Base-by-base conservation (phyloP, 2,113 vertebrate genomes). In the Cathartes aura region DNA sequence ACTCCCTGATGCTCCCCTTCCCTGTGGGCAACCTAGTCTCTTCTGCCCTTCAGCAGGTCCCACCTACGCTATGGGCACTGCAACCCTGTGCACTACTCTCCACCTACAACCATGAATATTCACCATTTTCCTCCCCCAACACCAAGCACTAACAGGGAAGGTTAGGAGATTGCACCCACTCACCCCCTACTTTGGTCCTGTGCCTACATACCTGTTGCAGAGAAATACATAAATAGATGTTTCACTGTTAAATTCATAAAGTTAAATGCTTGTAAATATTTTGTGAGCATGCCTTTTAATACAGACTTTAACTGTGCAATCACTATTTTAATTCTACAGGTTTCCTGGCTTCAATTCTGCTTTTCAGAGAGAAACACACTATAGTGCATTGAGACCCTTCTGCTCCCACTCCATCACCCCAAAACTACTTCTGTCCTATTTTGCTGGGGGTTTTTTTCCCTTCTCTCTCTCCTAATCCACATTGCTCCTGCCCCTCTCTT, bases 361-460 rank as follows among this genome's bases (percentile, higher is more conserved):
- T 72, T 73, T 86, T 72, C 43, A 64, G 67, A 64, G 26, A 7
- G 36, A 75, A 94, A 67, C 15, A 56, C 9, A 6, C 22, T 62
- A 11, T 8, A 80, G 40, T 32, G n/a, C 16, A 43, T 62, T n/a
- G 72, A 89, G 53, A 59, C 15, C 9, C 15, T 75, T 87, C 73
- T 74, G 34, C 40, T 76, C 9, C 52, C 23, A 36, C 29, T 56
- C 36, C 34, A 36, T 40, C 75, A 40, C 14, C 43, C 48, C 14
- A 1, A 38, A 93, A 64, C 34, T 19, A 75, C 27, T 72, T 75
- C 34, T 80, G 20, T 72, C 29, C 9, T 87, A 5, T 87, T 87
- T 62, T 36, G 42, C 12, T 71, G 30, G 3, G 3, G 0, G 1
- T 1, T 20, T 34, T 71, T 50, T 1, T 2, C 34, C 40, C 74